phyloP scores from a whole-genome alignment of 2,113 vertebrate species.

The Paramisgurnus dabryanus region DNA sequence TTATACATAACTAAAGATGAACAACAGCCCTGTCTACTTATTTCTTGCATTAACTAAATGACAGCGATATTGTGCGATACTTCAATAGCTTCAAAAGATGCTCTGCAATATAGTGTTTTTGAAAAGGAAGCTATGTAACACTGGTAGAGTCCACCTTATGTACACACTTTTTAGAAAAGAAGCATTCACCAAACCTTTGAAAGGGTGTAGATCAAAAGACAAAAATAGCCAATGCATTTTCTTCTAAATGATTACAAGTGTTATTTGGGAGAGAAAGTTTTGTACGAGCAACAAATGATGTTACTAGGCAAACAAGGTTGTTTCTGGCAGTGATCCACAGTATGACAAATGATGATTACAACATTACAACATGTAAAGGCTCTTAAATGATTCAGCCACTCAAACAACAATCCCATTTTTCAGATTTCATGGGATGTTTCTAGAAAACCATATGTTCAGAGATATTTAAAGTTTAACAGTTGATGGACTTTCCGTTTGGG shows the following conservation, averaged over 20 bases:
- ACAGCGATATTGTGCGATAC: background rate
- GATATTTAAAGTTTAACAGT: background rate
- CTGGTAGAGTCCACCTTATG: constrained; percentile 24
- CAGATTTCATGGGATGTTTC: background rate
- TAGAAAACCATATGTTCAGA: background rate
- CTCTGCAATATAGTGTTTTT: constrained; percentile 11
- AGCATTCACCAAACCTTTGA: constrained; percentile 10
- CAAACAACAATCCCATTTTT: background rate
- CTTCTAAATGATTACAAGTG: background rate
- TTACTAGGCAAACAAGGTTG: background rate
- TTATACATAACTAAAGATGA: background rate
- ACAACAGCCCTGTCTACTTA: constrained; percentile 14
- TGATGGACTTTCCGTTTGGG: background rate
- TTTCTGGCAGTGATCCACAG: background rate
- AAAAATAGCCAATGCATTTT: constrained; percentile 1
- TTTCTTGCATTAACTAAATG: constrained; percentile 14
- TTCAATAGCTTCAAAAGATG: background rate
- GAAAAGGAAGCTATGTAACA: constrained; percentile 13
- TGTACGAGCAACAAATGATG: background rate
- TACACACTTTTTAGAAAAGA: constrained; percentile 36
- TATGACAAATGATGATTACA: background rate
- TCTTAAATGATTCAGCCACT: background rate
- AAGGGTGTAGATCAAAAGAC: constrained; percentile 24
- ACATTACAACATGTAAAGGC: background rate
- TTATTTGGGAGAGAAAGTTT: constrained; percentile 4